phyloP scores from a whole-genome alignment of 1,140 invertebrate genomes.

The Pachypeltis micranthus region DNA sequence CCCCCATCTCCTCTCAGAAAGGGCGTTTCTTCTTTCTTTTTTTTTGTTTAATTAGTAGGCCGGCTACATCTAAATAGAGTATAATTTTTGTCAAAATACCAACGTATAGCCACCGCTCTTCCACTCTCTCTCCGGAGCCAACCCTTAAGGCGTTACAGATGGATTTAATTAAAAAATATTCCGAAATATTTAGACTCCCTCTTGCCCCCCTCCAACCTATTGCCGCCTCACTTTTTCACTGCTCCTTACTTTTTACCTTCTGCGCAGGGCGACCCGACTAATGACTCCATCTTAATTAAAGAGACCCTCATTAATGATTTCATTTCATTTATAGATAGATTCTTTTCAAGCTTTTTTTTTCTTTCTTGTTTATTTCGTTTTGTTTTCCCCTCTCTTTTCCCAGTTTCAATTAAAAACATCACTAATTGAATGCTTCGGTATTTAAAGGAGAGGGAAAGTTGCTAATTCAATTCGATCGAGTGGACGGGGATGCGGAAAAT shows the following conservation, averaged over 20 bases:
- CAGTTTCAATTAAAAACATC: not conserved
- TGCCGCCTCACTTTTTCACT: not conserved
- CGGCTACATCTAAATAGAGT: conserved; percentile 17
- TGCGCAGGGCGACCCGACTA: not conserved
- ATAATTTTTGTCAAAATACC: conserved; percentile 21
- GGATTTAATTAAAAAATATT: conserved; percentile 19
- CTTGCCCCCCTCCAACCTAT: not conserved
- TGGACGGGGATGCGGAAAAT: too few species aligned
- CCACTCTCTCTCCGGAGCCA: not conserved
- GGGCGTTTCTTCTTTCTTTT: not conserved
- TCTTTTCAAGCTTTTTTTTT: not conserved
- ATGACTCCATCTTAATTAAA: conserved; percentile 11
- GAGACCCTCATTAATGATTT: not conserved
- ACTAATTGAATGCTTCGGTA: not conserved
- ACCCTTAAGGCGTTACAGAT: conserved; percentile 17
- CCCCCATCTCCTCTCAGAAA: too few species aligned
- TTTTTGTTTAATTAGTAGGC: conserved; percentile 14
- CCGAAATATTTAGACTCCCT: conserved; percentile 5
- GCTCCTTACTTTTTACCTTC: not conserved
- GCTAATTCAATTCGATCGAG: too few species aligned
- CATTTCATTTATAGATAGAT: conserved; percentile 1
- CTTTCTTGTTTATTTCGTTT: too few species aligned
- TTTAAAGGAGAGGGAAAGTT: too few species aligned
- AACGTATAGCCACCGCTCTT: not conserved
- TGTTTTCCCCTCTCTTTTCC: too few species aligned